Percentiles rank a stretch among this genome's conserved stretches.
These are phyloP conservation scores for Periophthalmus modestus DNA, from an alignment of 2,113 vertebrate species.

Conservation along the genomic window DNA sequence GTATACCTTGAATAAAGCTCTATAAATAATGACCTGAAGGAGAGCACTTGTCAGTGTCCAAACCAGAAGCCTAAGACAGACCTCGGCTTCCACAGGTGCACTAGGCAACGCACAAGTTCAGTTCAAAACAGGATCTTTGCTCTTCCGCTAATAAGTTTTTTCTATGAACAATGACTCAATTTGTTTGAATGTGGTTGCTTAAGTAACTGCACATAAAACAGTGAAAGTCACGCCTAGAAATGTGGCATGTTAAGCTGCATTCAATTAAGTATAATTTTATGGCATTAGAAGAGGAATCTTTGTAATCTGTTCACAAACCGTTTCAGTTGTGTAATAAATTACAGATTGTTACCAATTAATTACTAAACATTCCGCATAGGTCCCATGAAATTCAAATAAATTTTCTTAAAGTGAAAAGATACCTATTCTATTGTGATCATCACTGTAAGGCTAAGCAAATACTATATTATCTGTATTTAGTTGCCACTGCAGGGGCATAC, in stretches of 20 bases:
- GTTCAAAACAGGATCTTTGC: neutral
- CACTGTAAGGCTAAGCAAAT: too few species aligned
- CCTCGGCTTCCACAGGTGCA: slow-evolving; percentile 30
- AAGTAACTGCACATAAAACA: slow-evolving; percentile 9
- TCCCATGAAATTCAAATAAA: too few species aligned
- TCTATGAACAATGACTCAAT: neutral
- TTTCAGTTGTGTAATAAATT: too few species aligned
- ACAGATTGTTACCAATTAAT: too few species aligned
- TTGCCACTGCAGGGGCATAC: too few species aligned
- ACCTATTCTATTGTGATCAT: too few species aligned
- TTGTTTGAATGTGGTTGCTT: slow-evolving; percentile 1
- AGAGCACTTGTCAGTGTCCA: slow-evolving; percentile 43
- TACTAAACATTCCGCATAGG: too few species aligned
- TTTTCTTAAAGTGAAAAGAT: too few species aligned
- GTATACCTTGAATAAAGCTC: slow-evolving; percentile 23
- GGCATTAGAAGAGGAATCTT: neutral
- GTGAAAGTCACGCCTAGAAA: slow-evolving; percentile 1
- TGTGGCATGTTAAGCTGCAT: neutral
- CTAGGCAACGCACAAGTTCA: slow-evolving; percentile 6
- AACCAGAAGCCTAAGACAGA: slow-evolving; percentile 15
- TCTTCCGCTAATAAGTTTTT: neutral
- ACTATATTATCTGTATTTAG: too few species aligned
- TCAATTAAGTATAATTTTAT: neutral
- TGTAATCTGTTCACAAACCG: too few species aligned
- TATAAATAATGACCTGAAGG: slow-evolving; percentile 24